Base-by-base conservation (phyloP, 2,113 vertebrate genomes). In the Anhinga anhinga region DNA sequence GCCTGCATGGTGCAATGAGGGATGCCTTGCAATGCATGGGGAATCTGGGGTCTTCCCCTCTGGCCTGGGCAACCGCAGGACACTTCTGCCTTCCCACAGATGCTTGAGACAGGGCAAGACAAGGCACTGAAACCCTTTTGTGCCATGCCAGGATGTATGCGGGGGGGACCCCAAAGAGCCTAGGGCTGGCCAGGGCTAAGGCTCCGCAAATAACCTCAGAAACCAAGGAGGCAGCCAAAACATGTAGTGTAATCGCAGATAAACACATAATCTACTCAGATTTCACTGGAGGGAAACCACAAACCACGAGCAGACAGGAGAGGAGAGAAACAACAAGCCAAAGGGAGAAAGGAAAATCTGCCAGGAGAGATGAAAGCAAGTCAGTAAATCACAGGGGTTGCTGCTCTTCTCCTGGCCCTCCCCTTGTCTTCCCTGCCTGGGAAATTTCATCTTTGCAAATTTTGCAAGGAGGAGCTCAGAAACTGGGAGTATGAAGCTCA, bases 251-350 rank as follows among this genome's bases (percentile, higher is more conserved):
- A 89, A 66, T 92, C 22, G 1, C 86, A 94, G 94, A 95, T 92
- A 93, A 97, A 93, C 73, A 85, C 88, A 92, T 84, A 30, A 89
- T 95, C 95, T 92, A 59, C 95, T 95, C 91, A 91, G 94, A 91
- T 97, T 96, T 91, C 83, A 1, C 62, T 22, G 65, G 22, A 42
- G 70, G 72, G 44, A 92, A 95, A 89, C 83, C 95, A 87, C 91
- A 94, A 95, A 87, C 94, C 93, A 93, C 34, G 4, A 79, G 65
- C 72, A 92, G 92, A 72, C 69, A 92, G 88, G 88, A 92, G 83
- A 92, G 52, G 61, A 89, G 83, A 67, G 78, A 53, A 92, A 92
- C 85, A 91, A 65, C 65, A 76, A 89, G 74, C 53, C 40, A 79
- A 88, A 76, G 22, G 30, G 78, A 93, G 78, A 82, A 89, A 89